Evolutionary conservation across 2,888 invertebrate species (phyloP).

Genomic region (Pheosia tremula): DNA sequence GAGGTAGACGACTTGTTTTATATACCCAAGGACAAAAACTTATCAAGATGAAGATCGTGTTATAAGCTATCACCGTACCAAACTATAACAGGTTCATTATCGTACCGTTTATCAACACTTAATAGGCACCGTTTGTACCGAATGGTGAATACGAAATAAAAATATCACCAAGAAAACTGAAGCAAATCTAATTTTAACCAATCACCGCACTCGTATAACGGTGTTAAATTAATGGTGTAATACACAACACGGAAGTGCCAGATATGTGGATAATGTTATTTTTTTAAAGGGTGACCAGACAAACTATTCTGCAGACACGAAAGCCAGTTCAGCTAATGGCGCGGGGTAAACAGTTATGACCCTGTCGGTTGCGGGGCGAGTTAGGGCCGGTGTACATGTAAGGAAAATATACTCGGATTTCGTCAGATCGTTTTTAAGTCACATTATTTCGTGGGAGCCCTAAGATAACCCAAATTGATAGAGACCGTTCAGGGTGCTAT

Average conservation of each 20-base stretch:
- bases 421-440: background rate
- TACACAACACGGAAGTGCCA: slow-evolving; percentile 25
- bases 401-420: slow-evolving; percentile 19
- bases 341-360: slow-evolving; percentile 49
- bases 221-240: background rate
- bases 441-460: background rate
- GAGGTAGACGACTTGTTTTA: too few relatives aligned
- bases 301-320: slow-evolving; percentile 44
- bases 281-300: slow-evolving; percentile 37
- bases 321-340: slow-evolving; percentile 54
- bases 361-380: slow-evolving; percentile 42
- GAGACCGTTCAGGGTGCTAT: too few relatives aligned
- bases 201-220: background rate
- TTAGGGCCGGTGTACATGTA: slow-evolving; percentile 29
- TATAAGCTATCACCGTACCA: too few relatives aligned
- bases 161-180: too few relatives aligned
- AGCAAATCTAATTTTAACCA: too few relatives aligned
- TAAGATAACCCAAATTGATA: too few relatives aligned
- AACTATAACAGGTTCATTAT: too few relatives aligned
- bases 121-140: too few relatives aligned
- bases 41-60: too few relatives aligned
- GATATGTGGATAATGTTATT: slow-evolving; percentile 36
- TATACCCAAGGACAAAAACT: too few relatives aligned
- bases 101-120: too few relatives aligned
- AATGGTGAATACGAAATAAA: too few relatives aligned